Evolutionary conservation across 1,140 invertebrate genomes (phyloP).

Genomic region (Bombus soroeensis): DNA sequence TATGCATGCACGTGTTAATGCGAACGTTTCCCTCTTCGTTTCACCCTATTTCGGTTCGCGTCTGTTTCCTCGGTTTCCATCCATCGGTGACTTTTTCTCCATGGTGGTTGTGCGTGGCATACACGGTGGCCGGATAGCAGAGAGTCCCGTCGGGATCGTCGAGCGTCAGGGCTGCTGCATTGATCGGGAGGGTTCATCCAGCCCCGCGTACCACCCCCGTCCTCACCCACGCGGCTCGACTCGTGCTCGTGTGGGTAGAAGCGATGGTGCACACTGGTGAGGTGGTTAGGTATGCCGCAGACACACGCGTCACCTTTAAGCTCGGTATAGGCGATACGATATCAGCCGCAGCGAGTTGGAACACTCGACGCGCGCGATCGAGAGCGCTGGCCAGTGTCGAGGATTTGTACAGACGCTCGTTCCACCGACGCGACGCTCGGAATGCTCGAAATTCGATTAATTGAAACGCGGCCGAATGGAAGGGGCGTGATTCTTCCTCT

Average conservation of each 20-base stretch:
- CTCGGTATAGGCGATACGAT: slow-evolving; percentile 48
- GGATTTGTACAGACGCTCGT: background rate
- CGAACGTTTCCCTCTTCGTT: slow-evolving; percentile 22
- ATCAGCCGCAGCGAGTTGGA: slow-evolving; percentile 3
- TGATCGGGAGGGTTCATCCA: slow-evolving; percentile 79
- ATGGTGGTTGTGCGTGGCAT: slow-evolving; percentile 22
- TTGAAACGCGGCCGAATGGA: background rate
- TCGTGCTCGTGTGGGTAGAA: slow-evolving; percentile 36
- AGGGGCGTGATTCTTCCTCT: background rate
- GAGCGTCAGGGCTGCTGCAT: slow-evolving; percentile 78
- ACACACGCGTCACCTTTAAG: slow-evolving; percentile 72
- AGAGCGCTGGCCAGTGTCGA: background rate
- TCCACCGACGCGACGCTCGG: background rate
- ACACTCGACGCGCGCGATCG: background rate
- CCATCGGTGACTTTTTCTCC: slow-evolving; percentile 24
- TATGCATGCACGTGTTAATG: slow-evolving; percentile 43
- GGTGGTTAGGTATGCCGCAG: slow-evolving; percentile 68
- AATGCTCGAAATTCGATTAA: slow-evolving; percentile 15
- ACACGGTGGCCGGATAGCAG: slow-evolving; percentile 43
- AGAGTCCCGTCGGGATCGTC: slow-evolving; percentile 68
- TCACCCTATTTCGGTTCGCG: background rate
- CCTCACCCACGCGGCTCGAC: slow-evolving; percentile 29
- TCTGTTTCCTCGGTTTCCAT: background rate
- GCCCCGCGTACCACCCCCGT: slow-evolving; percentile 51
- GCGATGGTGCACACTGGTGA: slow-evolving; percentile 36